Base-by-base conservation (phyloP, 2,797 vertebrate genomes). In the Coregonus sp. region DNA sequence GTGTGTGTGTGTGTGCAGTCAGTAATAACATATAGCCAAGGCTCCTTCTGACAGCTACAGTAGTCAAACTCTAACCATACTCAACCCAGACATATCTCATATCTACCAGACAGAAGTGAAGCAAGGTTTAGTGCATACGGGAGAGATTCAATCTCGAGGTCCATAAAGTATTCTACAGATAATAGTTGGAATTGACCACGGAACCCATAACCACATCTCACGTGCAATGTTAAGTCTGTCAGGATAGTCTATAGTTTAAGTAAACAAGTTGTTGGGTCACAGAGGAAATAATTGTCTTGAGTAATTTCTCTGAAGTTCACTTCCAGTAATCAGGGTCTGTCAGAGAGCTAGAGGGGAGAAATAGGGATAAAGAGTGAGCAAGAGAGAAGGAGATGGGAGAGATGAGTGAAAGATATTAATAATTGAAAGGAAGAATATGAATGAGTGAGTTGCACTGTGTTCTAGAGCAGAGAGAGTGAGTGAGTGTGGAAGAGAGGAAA, bases 11-110 rank as follows among this genome's bases (percentile, higher is more conserved):
- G 50, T 35, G 70, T 52, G n/a, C 75, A 81, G 65, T 29, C 47
- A 71, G 20, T 51, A 15, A 16, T 35, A 72, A n/a, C 25, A 35
- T 33, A 15, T 11, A 33, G 15, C 20, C 25, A 33, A 11, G 3
- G 6, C 5, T 18, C 12, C 20, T 63, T 29, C 59, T 25, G 12
- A 12, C 25, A 56, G 72, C 61, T 54, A 18, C 76, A 31, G 20
- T 59, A 82, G 82, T 87, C 81, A 86, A 86, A 88, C 81, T 86
- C 89, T 78, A 87, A 82, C 78, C 67, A 73, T 69, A 79, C 0
- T 4, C 78, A 74, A 68, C 80, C 56, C 76, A 87, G 85, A 84
- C 47, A n/a, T 69, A 33, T 33, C 16, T 16, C 5, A 16, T 68
- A 51, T 14, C 37, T 50, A 11, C n/a, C 12, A 50, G 69, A 70